Conservation (phyloP, 1,140 invertebrate genomes). For the Pseudomyrmex concolor region DNA sequence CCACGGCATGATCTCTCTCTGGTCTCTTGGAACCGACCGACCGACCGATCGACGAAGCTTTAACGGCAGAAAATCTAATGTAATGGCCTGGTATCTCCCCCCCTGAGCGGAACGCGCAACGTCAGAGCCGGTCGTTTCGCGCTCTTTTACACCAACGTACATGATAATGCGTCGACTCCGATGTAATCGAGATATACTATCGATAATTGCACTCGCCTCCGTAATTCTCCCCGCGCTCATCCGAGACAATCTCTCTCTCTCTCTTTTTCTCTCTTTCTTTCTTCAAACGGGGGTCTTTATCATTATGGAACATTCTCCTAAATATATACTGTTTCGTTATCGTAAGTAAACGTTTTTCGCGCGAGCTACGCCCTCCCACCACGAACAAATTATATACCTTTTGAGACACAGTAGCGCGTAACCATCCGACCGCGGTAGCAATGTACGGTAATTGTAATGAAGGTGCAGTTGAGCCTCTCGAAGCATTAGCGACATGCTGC, state of each 20-base stretch:
- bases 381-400: constrained; percentile 60
- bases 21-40: constrained; percentile 16
- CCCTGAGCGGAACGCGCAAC: constrained; percentile 29
- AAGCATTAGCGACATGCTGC: constrained; percentile 43
- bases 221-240: constrained; percentile 18
- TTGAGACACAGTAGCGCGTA: constrained; percentile 60
- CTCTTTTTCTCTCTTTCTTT: no score
- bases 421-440: constrained; percentile 48
- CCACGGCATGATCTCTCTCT: no score
- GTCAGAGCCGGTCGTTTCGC: constrained; percentile 17
- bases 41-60: neutral
- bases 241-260: constrained; percentile 43
- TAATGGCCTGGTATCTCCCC: constrained; percentile 41
- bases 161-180: constrained; percentile 54
- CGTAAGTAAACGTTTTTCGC: constrained; percentile 63
- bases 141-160: constrained; percentile 10
- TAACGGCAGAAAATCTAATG: constrained; percentile 59
- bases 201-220: constrained; percentile 51
- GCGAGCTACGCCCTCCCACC: constrained; percentile 14
- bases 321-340: constrained; percentile 47
- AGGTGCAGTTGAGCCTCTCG: constrained; percentile 48
- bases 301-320: constrained; percentile 36
- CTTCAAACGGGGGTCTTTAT: constrained; percentile 37
- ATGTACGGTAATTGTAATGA: constrained; percentile 51
- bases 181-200: constrained; percentile 60